Evolutionary conservation across 2,113 vertebrate species (phyloP).

Genomic region (Brienomyrus longianalis): DNA sequence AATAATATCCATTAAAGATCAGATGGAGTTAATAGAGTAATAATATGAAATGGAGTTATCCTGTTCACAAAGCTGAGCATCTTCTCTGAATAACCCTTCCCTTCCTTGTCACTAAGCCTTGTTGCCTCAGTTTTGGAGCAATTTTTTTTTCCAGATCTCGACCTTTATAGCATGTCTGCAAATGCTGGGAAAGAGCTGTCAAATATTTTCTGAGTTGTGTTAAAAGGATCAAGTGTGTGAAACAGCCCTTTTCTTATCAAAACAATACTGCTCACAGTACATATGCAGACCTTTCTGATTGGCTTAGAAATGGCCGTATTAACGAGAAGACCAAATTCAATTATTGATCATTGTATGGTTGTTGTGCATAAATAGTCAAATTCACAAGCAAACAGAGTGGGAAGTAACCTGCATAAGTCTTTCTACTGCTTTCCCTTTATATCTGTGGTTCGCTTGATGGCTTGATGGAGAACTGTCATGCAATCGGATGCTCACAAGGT

Average conservation of each 20-base stretch:
- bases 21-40: no score
- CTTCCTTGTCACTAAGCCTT: not conserved
- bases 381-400: not conserved
- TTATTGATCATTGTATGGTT: no score
- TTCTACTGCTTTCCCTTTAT: not conserved
- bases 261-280: not conserved
- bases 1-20: no score
- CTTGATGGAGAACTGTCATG: not conserved
- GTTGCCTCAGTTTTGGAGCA: not conserved
- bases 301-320: no score
- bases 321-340: no score
- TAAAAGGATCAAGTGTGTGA: not conserved
- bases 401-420: not conserved
- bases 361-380: no score
- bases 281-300: no score
- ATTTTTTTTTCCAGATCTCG: not conserved
- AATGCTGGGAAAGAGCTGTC: not conserved
- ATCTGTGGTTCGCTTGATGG: not conserved
- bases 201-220: not conserved
- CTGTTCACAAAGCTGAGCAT: no score
- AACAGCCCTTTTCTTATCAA: not conserved
- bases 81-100: not conserved
- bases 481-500: not conserved
- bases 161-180: not conserved
- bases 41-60: no score